Base-by-base conservation (phyloP, 2,888 invertebrate species). In the Synergus laeviventris region DNA sequence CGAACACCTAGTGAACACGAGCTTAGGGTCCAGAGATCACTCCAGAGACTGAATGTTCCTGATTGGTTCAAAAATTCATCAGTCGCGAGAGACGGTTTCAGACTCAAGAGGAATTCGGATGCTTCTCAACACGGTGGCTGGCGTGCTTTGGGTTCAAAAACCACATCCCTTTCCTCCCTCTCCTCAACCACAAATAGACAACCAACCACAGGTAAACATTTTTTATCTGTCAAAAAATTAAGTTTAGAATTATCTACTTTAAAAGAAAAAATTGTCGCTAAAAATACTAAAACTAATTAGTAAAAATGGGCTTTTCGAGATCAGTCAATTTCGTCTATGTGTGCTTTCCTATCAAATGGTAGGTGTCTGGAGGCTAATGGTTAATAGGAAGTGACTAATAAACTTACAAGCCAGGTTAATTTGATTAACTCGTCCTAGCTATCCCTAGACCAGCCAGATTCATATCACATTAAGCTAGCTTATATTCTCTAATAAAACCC, bases 41-140 rank as follows among this genome's bases (percentile, higher is more conserved):
- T 98, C 88, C 97, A 98, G 92, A 96, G 97, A 89, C 94, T 98
- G 86, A 97, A 97, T 92, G 95, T 98, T 82, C 98, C 98, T 80
- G 97, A 98, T 91, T 98, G 98, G 98, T 98, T 95, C 92, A 95
- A 95, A 90, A 95, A 94, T 90, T 94, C 94, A 73, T 94, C 94
- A 82, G 94, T 95, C 74, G 95, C 96, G 36, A 93, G 94, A 79
- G 95, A 95, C 91, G 96, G 96, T 76, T 97, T 96, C 92, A 93
- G 96, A 79, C 94, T 96, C 79, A 95, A 96, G 86, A 94, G 95
- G 85, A 92, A 94, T 89, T 95, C 94, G 88, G 95, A 95, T 89
- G 93, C 93, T 83, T 91, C 87, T 62, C 90, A 90, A 75, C 92
- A 93, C 84, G 95, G 95, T 14, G 91, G 92, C 81, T 93, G 93